Evolutionary conservation across 2,888 invertebrate species (phyloP), one percentile per base, ranked within the genome.

Genomic region (Stenodema calcarata): DNA sequence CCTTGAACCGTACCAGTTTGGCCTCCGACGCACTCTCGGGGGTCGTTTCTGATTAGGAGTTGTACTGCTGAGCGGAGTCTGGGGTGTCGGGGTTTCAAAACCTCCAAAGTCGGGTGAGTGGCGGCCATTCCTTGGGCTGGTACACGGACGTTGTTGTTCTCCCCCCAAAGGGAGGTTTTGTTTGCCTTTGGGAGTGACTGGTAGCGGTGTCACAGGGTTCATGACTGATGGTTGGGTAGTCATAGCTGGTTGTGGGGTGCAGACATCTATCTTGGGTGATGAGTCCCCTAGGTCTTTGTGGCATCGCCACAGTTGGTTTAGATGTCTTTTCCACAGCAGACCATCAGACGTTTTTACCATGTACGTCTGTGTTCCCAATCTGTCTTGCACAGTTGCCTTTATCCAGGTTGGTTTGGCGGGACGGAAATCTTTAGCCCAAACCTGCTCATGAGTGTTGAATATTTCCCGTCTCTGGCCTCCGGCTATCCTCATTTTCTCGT

Each of bases 371-470:
- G n/a, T 12, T 14, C 86, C 81, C 42, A 86, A 30, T 30, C 18
- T 30, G 27, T 86, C 86, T 62, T 27, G n/a, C n/a, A 80, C 44
- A 11, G 14, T 27, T 7, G 42, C 86, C 27, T 30, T 69, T 9
- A 42, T 44, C 86, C 86, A 86, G 27, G 82, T 81, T 27, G 75
- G 85, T 16, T 82, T 42, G 28, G 35, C 73, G 1, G 28, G 11
- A n/a, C 86, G n/a, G 23, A 70, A 87, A 82, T 82, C 82, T 30
- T 27, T 44, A 11, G 82, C 87, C 82, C 81, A 87, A 47, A 87
- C 75, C 7, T 16, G 14, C 23, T 42, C 73, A 50, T 44, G 44
- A 41, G 30, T n/a, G n/a, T 86, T 30, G 30, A 78, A 78, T 14
- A 14, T 50, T 78, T 30, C 28, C 16, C 54, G 16, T 50, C 62